A percentile compares a stretch with the other conserved stretches of the same genome.
Evolutionary conservation across 1,140 invertebrate species (phyloP).

Genomic region (Muscidifurax raptorellus): DNA sequence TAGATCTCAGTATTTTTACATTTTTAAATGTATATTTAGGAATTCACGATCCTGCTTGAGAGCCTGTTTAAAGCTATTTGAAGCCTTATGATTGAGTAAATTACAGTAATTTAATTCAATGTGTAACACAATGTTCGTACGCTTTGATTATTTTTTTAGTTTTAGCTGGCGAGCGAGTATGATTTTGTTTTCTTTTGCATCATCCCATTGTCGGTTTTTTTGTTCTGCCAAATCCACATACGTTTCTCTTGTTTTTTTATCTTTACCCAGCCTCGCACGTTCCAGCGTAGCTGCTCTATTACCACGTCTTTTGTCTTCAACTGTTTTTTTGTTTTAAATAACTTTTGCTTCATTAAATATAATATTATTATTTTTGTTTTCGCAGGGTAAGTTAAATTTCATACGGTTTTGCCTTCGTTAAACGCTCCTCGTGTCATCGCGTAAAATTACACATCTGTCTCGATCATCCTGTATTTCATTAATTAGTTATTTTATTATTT

Average conservation of each 20-base stretch:
- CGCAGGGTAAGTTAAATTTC: neutral
- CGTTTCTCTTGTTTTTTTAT: neutral
- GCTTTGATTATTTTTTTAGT: constrained; percentile 55
- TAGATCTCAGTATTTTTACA: constrained; percentile 62
- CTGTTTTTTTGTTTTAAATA: constrained; percentile 14
- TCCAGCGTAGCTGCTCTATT: constrained; percentile 21
- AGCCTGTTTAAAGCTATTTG: constrained; percentile 56
- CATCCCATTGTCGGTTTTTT: constrained; percentile 36
- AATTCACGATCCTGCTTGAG: constrained; percentile 58
- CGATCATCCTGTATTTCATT: constrained; percentile 18
- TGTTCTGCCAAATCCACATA: constrained; percentile 7
- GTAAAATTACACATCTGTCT: constrained; percentile 8
- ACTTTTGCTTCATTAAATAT: constrained; percentile 16
- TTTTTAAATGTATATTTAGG: constrained; percentile 61
- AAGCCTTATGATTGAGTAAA: constrained; percentile 62
- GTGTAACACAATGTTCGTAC: constrained; percentile 55
- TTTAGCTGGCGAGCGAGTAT: constrained; percentile 49
- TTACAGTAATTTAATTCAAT: constrained; percentile 59
- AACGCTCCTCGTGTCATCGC: neutral
- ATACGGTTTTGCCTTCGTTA: neutral
- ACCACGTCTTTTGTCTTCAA: constrained; percentile 18
- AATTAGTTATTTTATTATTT: constrained; percentile 25
- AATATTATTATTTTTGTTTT: constrained; percentile 6
- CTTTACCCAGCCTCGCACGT: constrained; percentile 8
- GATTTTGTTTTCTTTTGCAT: constrained; percentile 41